phyloP scores from a whole-genome alignment of 2,113 vertebrate species.

The Geothlypis trichas region DNA sequence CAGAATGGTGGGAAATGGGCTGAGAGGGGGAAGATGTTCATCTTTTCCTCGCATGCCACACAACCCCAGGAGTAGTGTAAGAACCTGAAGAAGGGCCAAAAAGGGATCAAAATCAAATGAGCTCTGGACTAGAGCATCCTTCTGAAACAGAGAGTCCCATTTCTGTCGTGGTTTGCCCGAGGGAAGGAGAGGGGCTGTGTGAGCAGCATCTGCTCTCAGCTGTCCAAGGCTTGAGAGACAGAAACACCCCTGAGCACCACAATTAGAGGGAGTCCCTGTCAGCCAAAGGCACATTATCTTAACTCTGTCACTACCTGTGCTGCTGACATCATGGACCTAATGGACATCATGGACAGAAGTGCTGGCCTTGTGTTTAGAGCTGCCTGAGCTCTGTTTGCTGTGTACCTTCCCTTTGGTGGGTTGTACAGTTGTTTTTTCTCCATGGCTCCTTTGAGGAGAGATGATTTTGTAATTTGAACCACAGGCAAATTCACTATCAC shows the following conservation, averaged over 20 bases:
- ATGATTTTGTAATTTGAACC: neutral
- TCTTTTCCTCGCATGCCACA: neutral
- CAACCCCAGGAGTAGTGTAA: neutral
- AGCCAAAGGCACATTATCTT: neutral
- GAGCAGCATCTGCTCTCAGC: neutral
- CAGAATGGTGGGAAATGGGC: neutral
- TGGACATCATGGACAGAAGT: neutral
- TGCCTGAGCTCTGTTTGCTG: neutral
- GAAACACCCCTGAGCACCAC: neutral
- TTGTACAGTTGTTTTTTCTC: neutral
- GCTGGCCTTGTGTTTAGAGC: neutral
- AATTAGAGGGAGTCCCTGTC: neutral
- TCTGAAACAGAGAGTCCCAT: neutral
- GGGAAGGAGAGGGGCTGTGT: neutral
- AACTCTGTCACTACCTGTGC: neutral
- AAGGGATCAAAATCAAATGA: neutral
- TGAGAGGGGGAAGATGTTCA: neutral
- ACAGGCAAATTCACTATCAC: neutral
- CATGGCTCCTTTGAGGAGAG: neutral
- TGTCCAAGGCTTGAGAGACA: neutral
- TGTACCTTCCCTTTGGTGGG: neutral
- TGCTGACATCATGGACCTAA: neutral
- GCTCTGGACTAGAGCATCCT: neutral
- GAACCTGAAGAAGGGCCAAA: neutral
- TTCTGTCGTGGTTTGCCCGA: rapidly evolving